Percentiles rank a stretch among this genome's conserved stretches.
These are phyloP conservation scores for Tautogolabrus adspersus DNA, from an alignment of 2,113 vertebrate genomes.

Conservation along the genomic window DNA sequence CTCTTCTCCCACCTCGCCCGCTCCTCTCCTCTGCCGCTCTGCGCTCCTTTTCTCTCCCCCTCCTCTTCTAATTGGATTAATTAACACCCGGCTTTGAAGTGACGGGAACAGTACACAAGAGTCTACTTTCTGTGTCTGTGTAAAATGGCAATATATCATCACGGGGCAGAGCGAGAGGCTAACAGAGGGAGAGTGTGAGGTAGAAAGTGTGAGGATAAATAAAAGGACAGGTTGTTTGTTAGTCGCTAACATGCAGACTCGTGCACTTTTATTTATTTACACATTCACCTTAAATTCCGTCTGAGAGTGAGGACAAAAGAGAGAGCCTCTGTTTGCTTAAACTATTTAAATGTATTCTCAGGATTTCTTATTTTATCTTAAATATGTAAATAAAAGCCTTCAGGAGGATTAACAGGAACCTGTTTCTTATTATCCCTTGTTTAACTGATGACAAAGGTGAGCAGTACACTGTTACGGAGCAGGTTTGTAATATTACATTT, in stretches of 20 bases:
- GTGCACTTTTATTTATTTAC: too few species aligned
- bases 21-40: background rate
- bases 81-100: slow-evolving; percentile 47
- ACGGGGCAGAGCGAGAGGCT: background rate
- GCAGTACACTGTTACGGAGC: too few species aligned
- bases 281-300: too few species aligned
- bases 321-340: too few species aligned
- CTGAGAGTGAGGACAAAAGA: too few species aligned
- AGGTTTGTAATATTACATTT: too few species aligned
- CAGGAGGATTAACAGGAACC: too few species aligned
- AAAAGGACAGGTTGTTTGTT: background rate
- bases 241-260: background rate
- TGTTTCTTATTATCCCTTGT: too few species aligned
- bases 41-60: background rate
- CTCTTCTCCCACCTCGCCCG: background rate
- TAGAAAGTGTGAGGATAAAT: background rate
- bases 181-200: background rate
- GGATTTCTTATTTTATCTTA: too few species aligned
- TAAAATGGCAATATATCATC: background rate
- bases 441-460: too few species aligned
- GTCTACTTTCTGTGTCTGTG: background rate
- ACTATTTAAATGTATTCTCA: too few species aligned
- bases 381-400: too few species aligned
- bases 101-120: background rate
- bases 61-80: slow-evolving; percentile 36